Evolutionary conservation across 2,113 vertebrate species (phyloP).

Genomic region (pig (Sus scrofa)): T2T-Sscrofa CM000824.6:26279001-26279500

Average conservation of each 20-base stretch:
- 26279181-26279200: neutral
- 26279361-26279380: neutral
- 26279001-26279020: slow-evolving; percentile 16
- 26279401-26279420: neutral
- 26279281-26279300: neutral
- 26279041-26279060: neutral
- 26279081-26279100: neutral
- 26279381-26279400: neutral
- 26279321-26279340: neutral
- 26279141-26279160: neutral
- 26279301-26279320: neutral
- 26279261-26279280: neutral
- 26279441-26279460: neutral
- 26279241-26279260: neutral
- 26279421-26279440: neutral
- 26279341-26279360: neutral
- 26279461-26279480: neutral
- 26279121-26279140: slow-evolving; percentile 33
- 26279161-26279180: slow-evolving; percentile 31
- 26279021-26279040: neutral
- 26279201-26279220: neutral
- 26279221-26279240: neutral
- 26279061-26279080: slow-evolving; percentile 33
- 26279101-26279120: neutral
- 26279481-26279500: neutral